Conservation (phyloP, 1,140 invertebrate genomes). For the Leptinotarsa lineolata region DNA sequence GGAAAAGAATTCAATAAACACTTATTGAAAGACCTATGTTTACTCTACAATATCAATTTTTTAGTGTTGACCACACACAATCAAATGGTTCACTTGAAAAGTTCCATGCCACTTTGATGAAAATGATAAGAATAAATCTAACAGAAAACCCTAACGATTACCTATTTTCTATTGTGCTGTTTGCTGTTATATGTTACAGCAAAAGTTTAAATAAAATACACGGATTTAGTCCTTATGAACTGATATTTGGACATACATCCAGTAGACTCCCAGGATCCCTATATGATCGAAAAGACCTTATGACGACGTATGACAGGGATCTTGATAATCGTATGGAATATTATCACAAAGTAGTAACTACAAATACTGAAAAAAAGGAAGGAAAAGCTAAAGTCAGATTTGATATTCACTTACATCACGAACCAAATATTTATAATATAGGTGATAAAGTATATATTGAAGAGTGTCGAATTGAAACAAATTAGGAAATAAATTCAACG, state of each 20-base stretch:
- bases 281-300: slow-evolving; percentile 22
- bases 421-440: too few relatives aligned
- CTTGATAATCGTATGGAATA: slow-evolving; percentile 29
- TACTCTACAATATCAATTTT: too few relatives aligned
- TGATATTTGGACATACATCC: slow-evolving; percentile 35
- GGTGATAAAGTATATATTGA: too few relatives aligned
- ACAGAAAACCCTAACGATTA: too few relatives aligned
- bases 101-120: too few relatives aligned
- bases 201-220: slow-evolving; percentile 36
- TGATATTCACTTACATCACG: slow-evolving; percentile 21
- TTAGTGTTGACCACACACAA: too few relatives aligned
- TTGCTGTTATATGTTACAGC: slow-evolving; percentile 36
- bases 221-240: slow-evolving; percentile 37
- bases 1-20: too few relatives aligned
- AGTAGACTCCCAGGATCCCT: slow-evolving; percentile 26
- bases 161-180: slow-evolving; percentile 30
- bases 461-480: too few relatives aligned
- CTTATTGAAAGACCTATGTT: too few relatives aligned
- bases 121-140: too few relatives aligned
- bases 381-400: slow-evolving; percentile 29
- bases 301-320: slow-evolving; percentile 25
- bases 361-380: slow-evolving; percentile 18
- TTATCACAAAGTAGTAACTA: slow-evolving; percentile 25
- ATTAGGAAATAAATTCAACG: too few relatives aligned
- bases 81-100: too few relatives aligned